phyloP scores from a whole-genome alignment of 2,888 invertebrate genomes.

The Lapara coniferarum region DNA sequence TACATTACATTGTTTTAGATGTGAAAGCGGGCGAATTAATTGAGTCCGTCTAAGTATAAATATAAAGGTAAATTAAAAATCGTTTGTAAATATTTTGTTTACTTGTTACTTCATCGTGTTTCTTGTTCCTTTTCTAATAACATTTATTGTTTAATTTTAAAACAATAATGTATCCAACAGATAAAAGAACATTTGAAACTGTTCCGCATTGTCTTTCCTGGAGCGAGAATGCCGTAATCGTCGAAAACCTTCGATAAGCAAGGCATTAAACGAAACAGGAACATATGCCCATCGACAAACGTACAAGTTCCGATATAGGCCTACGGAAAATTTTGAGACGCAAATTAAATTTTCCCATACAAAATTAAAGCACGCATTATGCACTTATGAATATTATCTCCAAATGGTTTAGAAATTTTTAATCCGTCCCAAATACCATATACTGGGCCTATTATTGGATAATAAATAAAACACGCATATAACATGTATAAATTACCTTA shows the following conservation, averaged over 20 bases:
- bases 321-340: conserved; percentile 17
- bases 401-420: conserved; percentile 25
- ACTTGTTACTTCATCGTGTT: background rate
- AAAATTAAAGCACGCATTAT: conserved; percentile 14
- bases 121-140: background rate
- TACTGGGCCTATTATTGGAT: conserved; percentile 34
- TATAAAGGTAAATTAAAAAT: no score
- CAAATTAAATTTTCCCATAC: conserved; percentile 10
- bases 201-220: conserved; percentile 12
- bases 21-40: no score
- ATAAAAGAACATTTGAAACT: conserved; percentile 13
- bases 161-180: conserved; percentile 13
- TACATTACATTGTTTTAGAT: no score
- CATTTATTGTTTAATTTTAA: background rate
- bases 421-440: conserved; percentile 32
- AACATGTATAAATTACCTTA: conserved; percentile 57
- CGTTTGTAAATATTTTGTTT: background rate
- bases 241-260: conserved; percentile 2
- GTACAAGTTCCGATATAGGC: conserved; percentile 14
- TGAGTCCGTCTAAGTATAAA: no score
- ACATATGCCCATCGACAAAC: background rate
- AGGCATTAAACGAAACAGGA: conserved; percentile 13
- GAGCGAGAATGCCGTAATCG: conserved; percentile 12
- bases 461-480: conserved; percentile 48
- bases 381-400: conserved; percentile 28